Percentiles rank a stretch among this genome's conserved stretches.
phyloP scores from a whole-genome alignment of 2,113 vertebrate species.

The Dasyornis broadbenti region DNA sequence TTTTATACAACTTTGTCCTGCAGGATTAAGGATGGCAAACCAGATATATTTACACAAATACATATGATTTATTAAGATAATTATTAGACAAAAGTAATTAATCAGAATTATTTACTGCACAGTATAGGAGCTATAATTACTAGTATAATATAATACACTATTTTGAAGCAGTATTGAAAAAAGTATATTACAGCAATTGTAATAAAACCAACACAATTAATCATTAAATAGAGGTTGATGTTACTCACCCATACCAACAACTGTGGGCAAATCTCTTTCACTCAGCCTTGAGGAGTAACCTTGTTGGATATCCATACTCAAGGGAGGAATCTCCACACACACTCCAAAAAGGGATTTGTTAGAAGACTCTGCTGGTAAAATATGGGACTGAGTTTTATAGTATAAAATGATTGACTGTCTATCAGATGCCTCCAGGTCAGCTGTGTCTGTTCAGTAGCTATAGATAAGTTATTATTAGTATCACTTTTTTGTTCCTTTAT shows the following conservation, averaged over 20 bases:
- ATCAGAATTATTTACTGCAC: not conserved
- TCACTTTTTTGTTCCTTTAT: not conserved
- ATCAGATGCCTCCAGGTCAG: not conserved
- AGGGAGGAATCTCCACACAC: not conserved
- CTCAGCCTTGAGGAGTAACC: not conserved
- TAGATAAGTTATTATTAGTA: not conserved
- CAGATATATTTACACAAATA: not conserved
- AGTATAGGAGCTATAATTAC: not conserved
- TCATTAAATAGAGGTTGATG: not conserved
- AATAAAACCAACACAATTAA: not conserved
- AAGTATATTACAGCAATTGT: not conserved
- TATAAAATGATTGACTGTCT: not conserved
- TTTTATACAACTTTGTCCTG: not conserved
- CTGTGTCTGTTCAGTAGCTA: not conserved
- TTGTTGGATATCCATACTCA: not conserved
- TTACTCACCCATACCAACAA: not conserved
- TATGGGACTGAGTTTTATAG: not conserved
- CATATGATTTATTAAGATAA: not conserved
- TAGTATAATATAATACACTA: not conserved
- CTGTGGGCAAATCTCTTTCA: not conserved
- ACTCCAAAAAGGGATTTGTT: not conserved
- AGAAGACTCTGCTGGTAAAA: not conserved
- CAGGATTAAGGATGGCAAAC: not conserved
- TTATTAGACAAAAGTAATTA: not conserved
- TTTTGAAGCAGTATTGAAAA: not conserved